Evolutionary conservation across 2,113 vertebrate species (phyloP).

Genomic region (Epinephelus lanceolatus): DNA sequence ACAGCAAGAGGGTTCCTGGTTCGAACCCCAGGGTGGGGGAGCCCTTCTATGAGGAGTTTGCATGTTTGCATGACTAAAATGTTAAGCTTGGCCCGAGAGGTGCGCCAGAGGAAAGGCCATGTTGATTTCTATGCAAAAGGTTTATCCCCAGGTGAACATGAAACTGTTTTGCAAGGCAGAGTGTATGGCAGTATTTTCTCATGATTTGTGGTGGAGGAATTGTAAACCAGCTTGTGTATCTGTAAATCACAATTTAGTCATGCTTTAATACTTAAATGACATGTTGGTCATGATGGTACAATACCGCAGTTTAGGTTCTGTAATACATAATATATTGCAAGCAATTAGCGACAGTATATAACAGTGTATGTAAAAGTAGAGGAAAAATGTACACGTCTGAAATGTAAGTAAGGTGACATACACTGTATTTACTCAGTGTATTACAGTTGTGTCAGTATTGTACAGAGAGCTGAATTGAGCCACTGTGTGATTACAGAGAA

Average conservation of each 20-base stretch:
- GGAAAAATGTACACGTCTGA: neutral
- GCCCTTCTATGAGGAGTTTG: too few species aligned
- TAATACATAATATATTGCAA: neutral
- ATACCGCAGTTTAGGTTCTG: too few species aligned
- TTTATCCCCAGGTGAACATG: neutral
- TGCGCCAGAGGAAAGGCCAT: neutral
- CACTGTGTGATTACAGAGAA: neutral
- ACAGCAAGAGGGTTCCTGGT: too few species aligned
- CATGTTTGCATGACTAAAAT: neutral
- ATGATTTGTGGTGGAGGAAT: neutral
- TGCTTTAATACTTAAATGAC: too few species aligned
- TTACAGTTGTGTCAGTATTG: neutral
- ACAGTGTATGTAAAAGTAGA: neutral
- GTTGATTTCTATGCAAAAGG: neutral
- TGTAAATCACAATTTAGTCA: neutral
- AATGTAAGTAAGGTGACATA: neutral
- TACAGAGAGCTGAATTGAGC: neutral
- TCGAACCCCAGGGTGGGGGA: too few species aligned
- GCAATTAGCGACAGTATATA: too few species aligned
- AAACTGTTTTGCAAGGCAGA: neutral
- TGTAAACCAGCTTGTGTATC: neutral
- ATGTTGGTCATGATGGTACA: too few species aligned
- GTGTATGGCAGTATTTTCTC: neutral
- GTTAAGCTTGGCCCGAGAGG: neutral
- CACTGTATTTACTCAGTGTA: neutral